These are phyloP conservation scores for Struthio camelus DNA, from an alignment of 2,113 vertebrate species.

Conservation along the genomic window DNA sequence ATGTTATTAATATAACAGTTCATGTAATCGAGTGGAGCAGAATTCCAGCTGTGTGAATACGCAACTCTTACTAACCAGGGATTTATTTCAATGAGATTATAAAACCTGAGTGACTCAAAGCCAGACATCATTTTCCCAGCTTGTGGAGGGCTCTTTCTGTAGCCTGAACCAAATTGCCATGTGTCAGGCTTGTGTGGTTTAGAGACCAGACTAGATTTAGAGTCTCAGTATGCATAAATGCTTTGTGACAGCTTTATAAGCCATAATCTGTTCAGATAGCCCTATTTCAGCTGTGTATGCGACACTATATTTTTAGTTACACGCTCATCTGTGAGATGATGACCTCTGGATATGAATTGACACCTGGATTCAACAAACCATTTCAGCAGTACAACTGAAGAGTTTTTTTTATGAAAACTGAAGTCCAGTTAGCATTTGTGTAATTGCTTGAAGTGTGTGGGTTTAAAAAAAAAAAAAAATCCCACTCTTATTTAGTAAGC, in stretches of 20 bases:
- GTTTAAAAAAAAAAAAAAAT: not conserved
- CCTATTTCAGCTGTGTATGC: not conserved
- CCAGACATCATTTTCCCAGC: not conserved
- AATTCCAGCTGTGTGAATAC: not conserved
- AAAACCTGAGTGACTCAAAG: not conserved
- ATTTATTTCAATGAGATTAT: not conserved
- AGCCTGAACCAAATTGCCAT: not conserved
- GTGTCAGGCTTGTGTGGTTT: not conserved
- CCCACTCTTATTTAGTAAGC: not conserved
- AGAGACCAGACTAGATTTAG: not conserved
- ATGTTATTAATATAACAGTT: not conserved
- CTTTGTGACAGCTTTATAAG: not conserved
- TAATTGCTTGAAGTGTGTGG: not conserved
- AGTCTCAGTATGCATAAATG: not conserved
- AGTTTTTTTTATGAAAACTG: not conserved
- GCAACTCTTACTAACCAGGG: not conserved
- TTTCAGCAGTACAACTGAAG: not conserved
- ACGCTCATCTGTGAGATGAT: not conserved
- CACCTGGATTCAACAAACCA: not conserved
- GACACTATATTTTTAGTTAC: not conserved
- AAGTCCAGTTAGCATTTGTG: not conserved
- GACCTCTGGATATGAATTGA: not conserved
- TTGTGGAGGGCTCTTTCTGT: not conserved
- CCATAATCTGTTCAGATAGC: not conserved
- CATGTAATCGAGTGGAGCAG: not conserved